Conservation (phyloP, 2,888 invertebrate species). For the Lasioglossum zephyrum region DNA sequence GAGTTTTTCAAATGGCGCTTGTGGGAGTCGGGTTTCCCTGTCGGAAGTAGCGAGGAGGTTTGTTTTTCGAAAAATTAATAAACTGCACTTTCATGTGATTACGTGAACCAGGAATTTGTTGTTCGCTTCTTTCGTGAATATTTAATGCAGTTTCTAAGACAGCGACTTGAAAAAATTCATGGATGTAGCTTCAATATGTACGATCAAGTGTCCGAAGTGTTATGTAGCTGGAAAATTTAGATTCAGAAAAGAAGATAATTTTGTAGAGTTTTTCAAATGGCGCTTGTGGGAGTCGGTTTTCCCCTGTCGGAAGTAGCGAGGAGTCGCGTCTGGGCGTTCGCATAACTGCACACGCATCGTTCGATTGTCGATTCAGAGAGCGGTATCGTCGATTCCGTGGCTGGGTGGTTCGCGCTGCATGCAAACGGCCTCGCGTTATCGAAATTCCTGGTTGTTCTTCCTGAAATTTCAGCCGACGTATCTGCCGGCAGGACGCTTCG, state of each 20-base stretch:
- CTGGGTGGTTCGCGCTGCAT: constrained; percentile 55
- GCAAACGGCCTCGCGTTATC: constrained; percentile 50
- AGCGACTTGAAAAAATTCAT: background rate
- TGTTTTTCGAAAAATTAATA: no score
- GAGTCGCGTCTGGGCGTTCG: constrained; percentile 19
- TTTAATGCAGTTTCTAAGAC: background rate
- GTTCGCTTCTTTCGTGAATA: background rate
- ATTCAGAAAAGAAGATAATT: background rate
- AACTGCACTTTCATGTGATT: background rate
- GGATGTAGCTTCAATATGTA: background rate
- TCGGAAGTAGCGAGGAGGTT: constrained; percentile 20
- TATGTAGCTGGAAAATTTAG: background rate
- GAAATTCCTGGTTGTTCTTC: constrained; percentile 39
- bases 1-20: background rate
- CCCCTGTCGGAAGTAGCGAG: constrained; percentile 26
- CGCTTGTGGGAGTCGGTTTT: constrained; percentile 20
- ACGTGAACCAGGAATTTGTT: background rate
- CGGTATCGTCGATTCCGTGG: constrained; percentile 58
- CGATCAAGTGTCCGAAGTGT: background rate
- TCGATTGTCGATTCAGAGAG: constrained; percentile 61
- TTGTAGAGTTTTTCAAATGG: background rate
- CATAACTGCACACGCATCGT: constrained; percentile 60
- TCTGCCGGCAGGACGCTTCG: constrained; percentile 4
- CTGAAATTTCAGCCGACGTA: constrained; percentile 16
- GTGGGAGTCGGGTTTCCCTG: constrained; percentile 30